Base-by-base conservation (phyloP, 2,113 vertebrate genomes). In the Phrynosoma blainvillii region DNA sequence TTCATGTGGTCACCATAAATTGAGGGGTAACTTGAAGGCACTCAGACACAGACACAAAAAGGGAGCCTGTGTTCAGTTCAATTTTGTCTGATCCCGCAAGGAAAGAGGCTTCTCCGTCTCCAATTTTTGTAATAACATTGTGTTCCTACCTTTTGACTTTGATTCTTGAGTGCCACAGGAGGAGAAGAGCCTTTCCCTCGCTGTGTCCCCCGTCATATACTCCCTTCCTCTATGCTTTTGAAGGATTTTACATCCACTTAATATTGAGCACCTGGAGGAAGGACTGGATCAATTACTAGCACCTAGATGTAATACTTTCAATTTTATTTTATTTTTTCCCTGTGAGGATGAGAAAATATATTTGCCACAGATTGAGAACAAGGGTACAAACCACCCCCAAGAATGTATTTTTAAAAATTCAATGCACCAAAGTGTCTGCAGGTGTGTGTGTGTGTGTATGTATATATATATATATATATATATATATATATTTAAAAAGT, bases 401-500 rank as follows among this genome's bases (percentile, higher is more conserved):
- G 89, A 88, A 92, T 88, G 77, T 88, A 92, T 93, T 94, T 94
- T 94, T 93, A 93, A 84, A 94, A 95, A 36, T 92, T 92, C 91
- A 94, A 79, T 87, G 91, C 90, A 77, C 91, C 84, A 87, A 80
- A 91, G 89, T 73, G 84, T 90, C 88, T 84, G 87, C 62, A 83
- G 66, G 82, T 79, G 75, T 92, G 89, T 92, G n/a, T n/a, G n/a
- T n/a, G n/a, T n/a, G n/a, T n/a, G n/a, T 87, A 18, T 66, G 5
- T 66, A 66, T 66, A 2, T 66, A 23, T 66, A 2, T 66, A 23
- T 66, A 2, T 87, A 18, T 66, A 2, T 66, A 66, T 66, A 2
- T 66, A 23, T 66, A 2, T 66, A 23, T 66, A 2, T 66, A 66
- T 73, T 32, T 32, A 32, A 14, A 62, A 59, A 62, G 59, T 62